Evolutionary conservation across 2,888 invertebrate species (phyloP), one percentile per base, ranked within the genome.

Genomic region (Leptodirus hochenwartii): DNA sequence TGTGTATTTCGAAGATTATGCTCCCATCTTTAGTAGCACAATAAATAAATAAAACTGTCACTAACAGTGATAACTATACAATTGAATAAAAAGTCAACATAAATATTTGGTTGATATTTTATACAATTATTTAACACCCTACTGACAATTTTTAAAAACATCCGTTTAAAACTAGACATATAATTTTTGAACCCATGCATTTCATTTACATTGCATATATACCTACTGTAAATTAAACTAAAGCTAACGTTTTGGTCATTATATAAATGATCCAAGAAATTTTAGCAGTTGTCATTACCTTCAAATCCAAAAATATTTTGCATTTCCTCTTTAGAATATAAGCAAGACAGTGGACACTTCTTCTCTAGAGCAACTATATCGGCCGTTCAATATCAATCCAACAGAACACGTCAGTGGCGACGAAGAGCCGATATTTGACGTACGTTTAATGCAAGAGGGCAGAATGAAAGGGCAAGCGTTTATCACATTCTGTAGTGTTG

Each of bases 381-480:
- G 67, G 34, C 61, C 74, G 29, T 88, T 76, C 46, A 48, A 59
- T 3, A 47, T 57, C 34, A 46, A 51, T 23, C 17, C 22, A 17
- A 25, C 32, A 4, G 43, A 56, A 30, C 43, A 53, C 13, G 54
- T 38, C 3, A 33, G 35, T 4, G 40, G 43, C 5, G 30, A 24
- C 5, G 41, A 59, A 26, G 57, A 62, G 28, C 58, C 58, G 35
- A 59, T 59, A 25, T 66, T 71, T 53, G 66, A 69, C 51, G 69
- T 91, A 4, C 65, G 80, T 41, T 63, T 90, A 9, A 85, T 93
- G 88, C 81, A 84, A 47, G 84, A 87, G 53, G 93, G 93, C 1
- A 66, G 87, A 46, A 91, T 93, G 91, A 93, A 90, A 54, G 91
- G 91, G 0, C 93, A 93, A 56, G 90, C 87, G 1, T 93, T 93